Evolutionary conservation across 2,113 vertebrate species (phyloP).

Genomic region (Rhinolophus sinicus): DNA sequence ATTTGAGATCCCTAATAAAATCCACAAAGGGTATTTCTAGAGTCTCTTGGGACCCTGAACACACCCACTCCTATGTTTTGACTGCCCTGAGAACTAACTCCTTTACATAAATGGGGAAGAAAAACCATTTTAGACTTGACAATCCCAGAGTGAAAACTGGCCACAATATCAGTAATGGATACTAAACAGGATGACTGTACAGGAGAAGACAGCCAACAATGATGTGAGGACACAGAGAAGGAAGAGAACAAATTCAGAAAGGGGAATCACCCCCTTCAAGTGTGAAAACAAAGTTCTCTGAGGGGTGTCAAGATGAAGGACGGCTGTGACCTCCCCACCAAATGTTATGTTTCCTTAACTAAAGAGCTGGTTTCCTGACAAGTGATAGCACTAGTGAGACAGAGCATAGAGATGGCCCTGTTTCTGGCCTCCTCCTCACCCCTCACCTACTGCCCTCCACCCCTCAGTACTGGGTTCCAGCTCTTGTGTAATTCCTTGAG

Average conservation of each 20-base stretch:
- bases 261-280: not conserved
- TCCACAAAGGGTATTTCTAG: not conserved
- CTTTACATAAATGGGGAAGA: not conserved
- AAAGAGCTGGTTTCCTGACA: not conserved
- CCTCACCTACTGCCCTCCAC: too few relatives aligned
- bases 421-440: too few relatives aligned
- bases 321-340: not conserved
- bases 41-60: not conserved
- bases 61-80: not conserved
- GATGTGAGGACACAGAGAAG: not conserved
- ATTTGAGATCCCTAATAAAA: not conserved
- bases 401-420: accelerated
- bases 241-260: not conserved
- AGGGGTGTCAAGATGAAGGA: not conserved
- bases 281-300: not conserved
- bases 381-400: accelerated
- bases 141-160: not conserved
- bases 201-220: not conserved
- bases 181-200: too few relatives aligned
- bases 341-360: not conserved
- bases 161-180: not conserved
- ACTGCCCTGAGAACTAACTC: not conserved
- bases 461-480: not conserved
- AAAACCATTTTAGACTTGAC: not conserved
- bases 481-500: not conserved